Base-by-base conservation (phyloP, 2,797 vertebrate species). In the Chelonia mydas region DNA sequence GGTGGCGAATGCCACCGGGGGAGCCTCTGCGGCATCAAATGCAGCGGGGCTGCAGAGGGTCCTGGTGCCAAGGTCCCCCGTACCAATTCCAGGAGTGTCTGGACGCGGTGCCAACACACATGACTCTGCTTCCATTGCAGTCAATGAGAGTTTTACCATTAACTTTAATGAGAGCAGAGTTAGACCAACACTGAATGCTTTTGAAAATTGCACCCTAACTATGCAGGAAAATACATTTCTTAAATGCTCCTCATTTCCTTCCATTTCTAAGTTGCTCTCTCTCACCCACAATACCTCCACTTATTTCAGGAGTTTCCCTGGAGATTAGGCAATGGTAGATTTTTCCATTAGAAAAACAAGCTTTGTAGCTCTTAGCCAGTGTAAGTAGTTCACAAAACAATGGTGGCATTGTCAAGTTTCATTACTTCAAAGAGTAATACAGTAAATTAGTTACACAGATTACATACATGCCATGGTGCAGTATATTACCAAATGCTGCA, bases 211-310 rank as follows among this genome's bases (percentile, higher is more conserved):
- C n/a, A 68, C 19, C n/a, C 65, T 9, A 88, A 21, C 1, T 0
- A 95, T 5, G 16, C 23, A 88, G 41, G 10, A 21, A 94, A 91
- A 93, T 49, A 90, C 3, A 94, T 96, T 97, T 95, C 93, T 94
- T 83, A 90, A 96, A 92, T 96, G 90, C 57, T 54, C 87, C 33
- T 55, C 16, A 74, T 76, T 92, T 31, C n/a, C 13, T 96, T 92
- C 55, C 41, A 83, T 90, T 87, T 37, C 1, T 37, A 90, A 92
- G 83, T 76, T 89, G 72, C 81, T 93, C 49, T 54, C 50, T 87
- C 28, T 85, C 85, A 90, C 76, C 50, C 49, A 84, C 50, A 87
- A 90, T 37, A 95, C 92, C 92, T 96, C 93, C 94, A 90, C 91
- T 91, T 95, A 85, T 89, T 95, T 96, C 92, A 65, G 57, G 89